phyloP scores from a whole-genome alignment of 1,140 invertebrate species.

The Araneus ventricosus region DNA sequence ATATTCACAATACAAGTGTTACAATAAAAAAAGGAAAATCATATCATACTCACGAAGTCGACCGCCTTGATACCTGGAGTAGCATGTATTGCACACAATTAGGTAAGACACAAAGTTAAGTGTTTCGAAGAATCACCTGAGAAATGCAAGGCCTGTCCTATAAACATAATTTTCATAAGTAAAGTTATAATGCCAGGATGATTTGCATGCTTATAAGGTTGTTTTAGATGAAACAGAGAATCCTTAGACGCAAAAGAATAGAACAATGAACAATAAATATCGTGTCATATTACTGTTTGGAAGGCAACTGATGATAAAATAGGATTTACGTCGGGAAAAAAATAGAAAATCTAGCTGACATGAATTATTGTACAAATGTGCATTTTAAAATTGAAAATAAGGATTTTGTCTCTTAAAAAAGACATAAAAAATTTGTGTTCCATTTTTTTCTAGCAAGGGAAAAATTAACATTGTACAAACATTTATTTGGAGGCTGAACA shows the following conservation, averaged over 20 bases:
- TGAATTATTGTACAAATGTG: background rate
- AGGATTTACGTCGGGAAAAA: background rate
- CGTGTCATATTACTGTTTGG: background rate
- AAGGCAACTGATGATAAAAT: background rate
- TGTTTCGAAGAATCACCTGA: background rate
- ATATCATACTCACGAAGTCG: background rate
- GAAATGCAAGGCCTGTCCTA: background rate
- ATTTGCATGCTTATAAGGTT: background rate
- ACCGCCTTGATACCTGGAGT: background rate
- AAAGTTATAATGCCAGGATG: background rate
- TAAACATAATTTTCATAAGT: background rate
- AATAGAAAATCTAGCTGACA: background rate
- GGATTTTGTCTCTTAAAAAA: background rate
- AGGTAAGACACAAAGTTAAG: background rate
- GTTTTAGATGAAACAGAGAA: background rate
- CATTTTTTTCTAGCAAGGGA: no score
- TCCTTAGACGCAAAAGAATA: background rate
- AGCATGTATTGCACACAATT: background rate
- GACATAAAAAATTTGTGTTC: no score
- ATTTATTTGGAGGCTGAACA: no score
- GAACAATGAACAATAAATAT: slow-evolving; percentile 25
- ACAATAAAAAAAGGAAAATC: background rate
- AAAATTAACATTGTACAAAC: no score
- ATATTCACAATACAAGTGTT: no score
- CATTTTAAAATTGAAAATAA: background rate